These are phyloP conservation scores for Euura lappo DNA, from an alignment of 1,140 invertebrate genomes.

Conservation along the genomic window DNA sequence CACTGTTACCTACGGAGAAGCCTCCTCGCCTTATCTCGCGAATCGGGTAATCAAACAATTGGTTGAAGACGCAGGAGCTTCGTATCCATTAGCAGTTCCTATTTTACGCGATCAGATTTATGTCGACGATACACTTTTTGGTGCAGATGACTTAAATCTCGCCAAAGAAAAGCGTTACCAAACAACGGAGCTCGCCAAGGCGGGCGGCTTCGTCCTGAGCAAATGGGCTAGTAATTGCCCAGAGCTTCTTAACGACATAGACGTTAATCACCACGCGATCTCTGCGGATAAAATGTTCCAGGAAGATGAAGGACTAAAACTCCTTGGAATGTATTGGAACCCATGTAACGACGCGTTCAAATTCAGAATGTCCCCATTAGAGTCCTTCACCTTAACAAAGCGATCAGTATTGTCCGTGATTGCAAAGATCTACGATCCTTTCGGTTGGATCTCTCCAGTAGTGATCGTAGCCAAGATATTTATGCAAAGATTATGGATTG, in stretches of 20 bases:
- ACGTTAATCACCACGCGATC: neutral
- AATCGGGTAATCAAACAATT: conserved; percentile 39
- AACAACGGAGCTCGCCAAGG: conserved; percentile 30
- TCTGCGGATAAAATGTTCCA: conserved; percentile 19
- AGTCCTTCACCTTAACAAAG: conserved; percentile 27
- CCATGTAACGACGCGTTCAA: conserved; percentile 25
- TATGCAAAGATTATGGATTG: too few relatives aligned
- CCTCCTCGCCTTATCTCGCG: conserved; percentile 40
- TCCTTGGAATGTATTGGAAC: conserved; percentile 41
- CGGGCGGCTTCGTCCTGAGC: conserved; percentile 34
- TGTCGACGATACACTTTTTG: conserved; percentile 42
- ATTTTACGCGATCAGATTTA: conserved; percentile 23
- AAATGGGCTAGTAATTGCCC: conserved; percentile 45
- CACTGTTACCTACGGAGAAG: conserved; percentile 51
- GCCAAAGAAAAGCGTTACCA: conserved; percentile 29
- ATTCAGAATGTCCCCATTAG: neutral
- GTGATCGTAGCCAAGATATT: too few relatives aligned
- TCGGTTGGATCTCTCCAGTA: too few relatives aligned
- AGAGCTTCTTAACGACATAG: conserved; percentile 29
- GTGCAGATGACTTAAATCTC: conserved; percentile 24
- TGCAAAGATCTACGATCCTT: conserved; percentile 45
- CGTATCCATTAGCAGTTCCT: conserved; percentile 34
- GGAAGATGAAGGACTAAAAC: conserved; percentile 28
- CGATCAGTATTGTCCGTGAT: conserved; percentile 38
- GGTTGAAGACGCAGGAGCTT: conserved; percentile 30